These are phyloP conservation scores for Paramormyrops kingsleyae DNA, from an alignment of 2,113 vertebrate genomes.

Conservation along the genomic window DNA sequence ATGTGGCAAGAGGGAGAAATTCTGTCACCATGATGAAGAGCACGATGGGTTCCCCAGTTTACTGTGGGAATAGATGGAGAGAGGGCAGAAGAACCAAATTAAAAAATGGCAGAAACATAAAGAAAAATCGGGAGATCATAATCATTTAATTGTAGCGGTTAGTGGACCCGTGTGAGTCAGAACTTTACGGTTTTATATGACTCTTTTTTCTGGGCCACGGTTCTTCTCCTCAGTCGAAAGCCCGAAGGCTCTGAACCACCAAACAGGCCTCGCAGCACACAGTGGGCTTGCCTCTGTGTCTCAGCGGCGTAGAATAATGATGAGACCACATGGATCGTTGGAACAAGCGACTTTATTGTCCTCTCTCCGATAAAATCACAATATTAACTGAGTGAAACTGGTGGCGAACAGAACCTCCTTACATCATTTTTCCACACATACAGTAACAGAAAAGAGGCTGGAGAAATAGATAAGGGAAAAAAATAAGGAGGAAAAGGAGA, in stretches of 20 bases:
- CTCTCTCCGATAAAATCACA: not conserved
- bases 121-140: constrained; percentile 30
- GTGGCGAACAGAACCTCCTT: not conserved
- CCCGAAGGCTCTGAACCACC: not conserved
- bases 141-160: constrained; percentile 65
- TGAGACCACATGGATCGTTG: not conserved
- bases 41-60: constrained; percentile 37
- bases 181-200: not conserved
- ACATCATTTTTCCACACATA: not conserved
- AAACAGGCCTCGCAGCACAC: not conserved
- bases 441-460: not conserved
- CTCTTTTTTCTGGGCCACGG: not conserved
- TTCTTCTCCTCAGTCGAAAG: not conserved
- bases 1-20: constrained; percentile 45
- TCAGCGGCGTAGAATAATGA: not conserved
- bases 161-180: constrained; percentile 32
- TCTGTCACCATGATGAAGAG: constrained; percentile 61
- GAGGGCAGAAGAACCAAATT: constrained; percentile 28
- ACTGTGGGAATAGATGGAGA: constrained; percentile 37
- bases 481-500: not conserved
- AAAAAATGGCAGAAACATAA: constrained; percentile 25
- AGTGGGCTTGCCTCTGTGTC: not conserved
- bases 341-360: not conserved
- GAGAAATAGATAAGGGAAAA: not conserved
- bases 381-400: not conserved